Evolutionary conservation across 2,113 vertebrate species (phyloP).

Genomic region (Rhinogobius similis): DNA sequence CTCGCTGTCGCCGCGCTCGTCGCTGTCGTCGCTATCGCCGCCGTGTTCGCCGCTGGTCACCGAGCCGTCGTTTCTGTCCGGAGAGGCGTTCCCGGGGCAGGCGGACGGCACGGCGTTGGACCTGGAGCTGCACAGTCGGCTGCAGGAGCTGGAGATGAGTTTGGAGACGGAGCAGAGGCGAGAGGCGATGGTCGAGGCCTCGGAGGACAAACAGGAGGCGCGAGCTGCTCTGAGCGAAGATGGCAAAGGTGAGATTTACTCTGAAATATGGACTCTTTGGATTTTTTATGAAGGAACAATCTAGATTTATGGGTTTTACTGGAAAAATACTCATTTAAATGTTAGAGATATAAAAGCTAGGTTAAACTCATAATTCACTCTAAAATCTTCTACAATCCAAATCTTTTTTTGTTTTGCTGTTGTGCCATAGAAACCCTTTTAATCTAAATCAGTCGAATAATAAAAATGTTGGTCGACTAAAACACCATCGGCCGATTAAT

Average conservation of each 20-base stretch:
- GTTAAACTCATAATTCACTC: no score
- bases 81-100: slow-evolving; percentile 82
- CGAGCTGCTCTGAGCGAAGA: slow-evolving; percentile 36
- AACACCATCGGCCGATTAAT: no score
- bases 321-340: no score
- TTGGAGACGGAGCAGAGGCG: slow-evolving; percentile 55
- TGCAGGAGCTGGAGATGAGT: slow-evolving; percentile 81
- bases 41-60: slow-evolving; percentile 90
- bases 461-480: no score
- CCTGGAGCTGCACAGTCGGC: slow-evolving; percentile 82
- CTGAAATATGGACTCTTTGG: no score
- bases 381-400: no score
- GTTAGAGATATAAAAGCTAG: no score
- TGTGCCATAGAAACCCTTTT: no score
- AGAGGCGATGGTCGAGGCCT: neutral
- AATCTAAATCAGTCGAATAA: no score
- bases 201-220: slow-evolving; percentile 50
- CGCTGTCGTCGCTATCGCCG: slow-evolving; percentile 92
- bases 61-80: slow-evolving; percentile 81
- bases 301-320: no score
- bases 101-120: slow-evolving; percentile 79
- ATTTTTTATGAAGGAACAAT: no score
- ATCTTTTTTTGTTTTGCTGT: no score
- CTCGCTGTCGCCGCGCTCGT: slow-evolving; percentile 92
- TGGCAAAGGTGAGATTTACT: slow-evolving; percentile 68